Evolutionary conservation across 64 coral and sea anemone genomes (phyloP).

Genomic region (Montipora foliosa): DNA sequence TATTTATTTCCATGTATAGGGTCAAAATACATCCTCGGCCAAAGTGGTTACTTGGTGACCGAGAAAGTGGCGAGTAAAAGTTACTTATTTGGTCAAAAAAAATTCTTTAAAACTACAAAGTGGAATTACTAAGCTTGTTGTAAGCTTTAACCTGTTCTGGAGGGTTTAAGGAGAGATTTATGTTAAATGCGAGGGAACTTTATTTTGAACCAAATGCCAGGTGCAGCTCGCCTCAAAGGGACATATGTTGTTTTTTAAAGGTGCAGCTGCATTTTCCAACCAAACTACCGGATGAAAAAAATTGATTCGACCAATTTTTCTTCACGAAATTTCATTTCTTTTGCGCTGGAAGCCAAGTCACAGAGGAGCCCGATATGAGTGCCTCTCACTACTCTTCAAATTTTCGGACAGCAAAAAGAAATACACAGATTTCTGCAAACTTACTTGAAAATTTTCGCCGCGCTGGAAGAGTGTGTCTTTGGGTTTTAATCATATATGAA

Average conservation of each 20-base stretch:
- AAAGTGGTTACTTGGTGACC: constrained; percentile 87
- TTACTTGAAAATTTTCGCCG: constrained; percentile 95
- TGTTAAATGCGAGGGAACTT: constrained; percentile 58
- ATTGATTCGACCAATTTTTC: constrained; percentile 68
- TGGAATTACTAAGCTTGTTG: constrained; percentile 6
- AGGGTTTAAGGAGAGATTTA: constrained; percentile 63
- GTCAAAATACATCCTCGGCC: constrained; percentile 64
- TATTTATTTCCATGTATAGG: constrained; percentile 83
- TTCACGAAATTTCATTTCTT: constrained; percentile 51
- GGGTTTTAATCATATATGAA: constrained; percentile 99
- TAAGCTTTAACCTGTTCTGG: constrained; percentile 22
- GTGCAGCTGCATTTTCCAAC: constrained; percentile 91
- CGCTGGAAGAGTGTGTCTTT: constrained; percentile 81
- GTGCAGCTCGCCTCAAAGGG: constrained; percentile 80
- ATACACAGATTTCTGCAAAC: constrained; percentile 84
- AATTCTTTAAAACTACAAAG: neutral
- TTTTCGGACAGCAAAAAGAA: constrained; percentile 74
- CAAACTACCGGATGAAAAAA: constrained; percentile 92
- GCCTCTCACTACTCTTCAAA: neutral
- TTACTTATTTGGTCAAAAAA: neutral
- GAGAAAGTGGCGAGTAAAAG: neutral
- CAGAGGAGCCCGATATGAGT: neutral
- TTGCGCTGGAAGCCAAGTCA: neutral
- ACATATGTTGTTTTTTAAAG: constrained; percentile 97
- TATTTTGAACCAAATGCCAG: constrained; percentile 83